Evolutionary conservation across 2,113 vertebrate genomes (phyloP).

Genomic region (Cavia aperea): DNA sequence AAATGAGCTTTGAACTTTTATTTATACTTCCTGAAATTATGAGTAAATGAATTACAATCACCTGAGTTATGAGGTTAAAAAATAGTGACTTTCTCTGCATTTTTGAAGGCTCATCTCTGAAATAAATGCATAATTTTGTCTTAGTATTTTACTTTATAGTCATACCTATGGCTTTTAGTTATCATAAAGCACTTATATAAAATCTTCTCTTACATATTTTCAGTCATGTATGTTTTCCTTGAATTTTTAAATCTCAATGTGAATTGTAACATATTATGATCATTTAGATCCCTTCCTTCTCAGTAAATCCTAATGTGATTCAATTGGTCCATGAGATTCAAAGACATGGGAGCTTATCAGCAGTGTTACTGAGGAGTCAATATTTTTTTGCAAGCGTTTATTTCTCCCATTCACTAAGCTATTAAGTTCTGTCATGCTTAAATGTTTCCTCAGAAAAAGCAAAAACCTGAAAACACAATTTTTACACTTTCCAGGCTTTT

Average conservation of each 20-base stretch:
- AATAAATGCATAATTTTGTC: neutral
- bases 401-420: neutral
- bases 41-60: neutral
- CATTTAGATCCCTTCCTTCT: neutral
- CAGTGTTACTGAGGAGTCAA: neutral
- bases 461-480: conserved; percentile 3
- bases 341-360: neutral
- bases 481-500: neutral
- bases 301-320: neutral
- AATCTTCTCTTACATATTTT: neutral
- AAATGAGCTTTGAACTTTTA: neutral
- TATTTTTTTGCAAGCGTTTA: conserved; percentile 6
- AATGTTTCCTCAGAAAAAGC: conserved; percentile 20
- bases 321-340: neutral
- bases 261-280: neutral
- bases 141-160: neutral
- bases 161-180: neutral
- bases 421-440: conserved; percentile 17
- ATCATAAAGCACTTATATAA: neutral
- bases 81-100: neutral
- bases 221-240: conserved; percentile 2
- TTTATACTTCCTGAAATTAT: neutral
- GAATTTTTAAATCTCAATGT: neutral
- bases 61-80: neutral
- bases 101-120: neutral